Conservation (phyloP, 2,113 vertebrate genomes). For the Mormyrus iriodes region DNA sequence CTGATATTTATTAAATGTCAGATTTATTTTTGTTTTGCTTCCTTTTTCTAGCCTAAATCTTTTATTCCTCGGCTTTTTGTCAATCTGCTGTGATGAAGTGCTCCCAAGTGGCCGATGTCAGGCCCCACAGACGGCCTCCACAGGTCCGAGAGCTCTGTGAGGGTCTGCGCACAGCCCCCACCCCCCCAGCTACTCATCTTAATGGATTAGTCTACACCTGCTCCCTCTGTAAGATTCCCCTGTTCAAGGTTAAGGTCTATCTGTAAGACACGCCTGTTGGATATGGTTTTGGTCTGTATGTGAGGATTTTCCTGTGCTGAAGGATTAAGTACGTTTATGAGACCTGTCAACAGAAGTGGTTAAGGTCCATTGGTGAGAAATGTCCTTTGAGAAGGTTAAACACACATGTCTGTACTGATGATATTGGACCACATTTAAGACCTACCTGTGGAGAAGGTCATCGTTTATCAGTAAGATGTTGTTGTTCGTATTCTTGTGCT, state of each 20-base stretch:
- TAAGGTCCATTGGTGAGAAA: background rate
- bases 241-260: background rate
- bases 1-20: conserved; percentile 11
- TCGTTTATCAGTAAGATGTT: background rate
- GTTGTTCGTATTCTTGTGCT: background rate
- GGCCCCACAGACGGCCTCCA: background rate
- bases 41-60: background rate
- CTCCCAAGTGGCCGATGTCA: background rate
- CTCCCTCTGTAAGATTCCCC: background rate
- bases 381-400: background rate
- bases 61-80: background rate
- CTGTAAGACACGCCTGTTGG: background rate
- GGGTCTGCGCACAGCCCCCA: background rate
- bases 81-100: background rate
- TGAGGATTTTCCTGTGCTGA: background rate
- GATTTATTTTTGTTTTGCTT: background rate
- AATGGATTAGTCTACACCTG: background rate
- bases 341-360: background rate
- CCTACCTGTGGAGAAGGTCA: background rate
- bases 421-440: background rate
- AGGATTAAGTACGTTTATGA: background rate
- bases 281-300: background rate
- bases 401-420: background rate
- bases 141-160: background rate
- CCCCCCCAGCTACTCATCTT: background rate